Evolutionary conservation across 1,140 invertebrate species (phyloP), one percentile per base, ranked within the genome.

Genomic region (Drosophila serrata): DNA sequence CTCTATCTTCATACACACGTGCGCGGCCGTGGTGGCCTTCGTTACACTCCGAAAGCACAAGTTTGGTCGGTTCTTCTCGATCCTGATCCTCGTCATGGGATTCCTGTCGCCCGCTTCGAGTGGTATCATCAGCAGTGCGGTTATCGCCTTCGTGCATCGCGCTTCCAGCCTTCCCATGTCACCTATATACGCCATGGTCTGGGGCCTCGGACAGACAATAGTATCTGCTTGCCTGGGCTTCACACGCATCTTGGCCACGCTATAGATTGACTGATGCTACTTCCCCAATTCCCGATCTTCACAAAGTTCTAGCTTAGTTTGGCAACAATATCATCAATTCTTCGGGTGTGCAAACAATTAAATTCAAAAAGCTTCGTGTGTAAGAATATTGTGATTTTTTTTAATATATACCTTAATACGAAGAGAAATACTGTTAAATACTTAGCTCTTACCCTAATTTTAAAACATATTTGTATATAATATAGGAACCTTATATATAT

Each of bases 161-260:
- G 97, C 97, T 64, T 97, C 98, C 29, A 96, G 95, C 90, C 94
- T 98, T 92, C 95, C 95, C 87, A 98, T 99, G 97, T 95, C 95
- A 61, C 96, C 97, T 22, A 95, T 98, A 55, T 97, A 98, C 94
- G 97, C 98, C 33, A 95, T 98, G 86, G 94, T 98, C 56, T 99
- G 97, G 97, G 98, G 98, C 53, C 95, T 98, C 42, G 98, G 97
- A 68, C 98, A 99, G 93, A 99, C 98, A n/a, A 94, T 97, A 53
- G 92, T 98, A 39, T 96, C 97, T 35, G 96, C 96, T 60, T 96
- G 97, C 79, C 95, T 99, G 70, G 98, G 98, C 31, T 98, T 98
- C 87, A 98, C 97, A 56, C 95, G 98, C 91, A 98, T 99, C 76
- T 94, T 99, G 85, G 98, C 98, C 56, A 99, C 98, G 43, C 94